A percentile compares a stretch with the other conserved stretches of the same genome.
phyloP scores from a whole-genome alignment of 2,888 invertebrate genomes.

The Troides oblongomaculatus region DNA sequence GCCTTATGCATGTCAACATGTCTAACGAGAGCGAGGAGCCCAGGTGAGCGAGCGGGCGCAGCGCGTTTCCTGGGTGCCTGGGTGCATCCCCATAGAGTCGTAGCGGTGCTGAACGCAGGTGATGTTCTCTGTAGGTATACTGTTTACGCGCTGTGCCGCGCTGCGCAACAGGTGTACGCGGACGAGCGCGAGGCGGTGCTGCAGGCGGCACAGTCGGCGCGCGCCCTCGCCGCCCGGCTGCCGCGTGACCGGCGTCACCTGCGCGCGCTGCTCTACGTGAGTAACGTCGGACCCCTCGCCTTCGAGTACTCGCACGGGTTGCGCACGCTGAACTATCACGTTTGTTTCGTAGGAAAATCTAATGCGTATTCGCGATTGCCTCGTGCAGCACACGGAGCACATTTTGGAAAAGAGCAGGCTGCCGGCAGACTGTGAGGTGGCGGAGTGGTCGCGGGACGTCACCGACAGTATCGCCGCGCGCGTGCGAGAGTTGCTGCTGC shows the following conservation, averaged over 20 bases:
- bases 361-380: slow-evolving; percentile 60
- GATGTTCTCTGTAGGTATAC: slow-evolving; percentile 42
- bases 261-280: slow-evolving; percentile 33
- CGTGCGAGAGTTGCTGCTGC: slow-evolving; percentile 81
- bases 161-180: slow-evolving; percentile 89
- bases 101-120: too few relatives aligned
- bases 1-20: slow-evolving; percentile 64
- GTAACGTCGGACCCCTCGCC: background rate
- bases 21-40: slow-evolving; percentile 49
- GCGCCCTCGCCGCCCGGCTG: slow-evolving; percentile 79
- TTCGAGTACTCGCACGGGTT: too few relatives aligned
- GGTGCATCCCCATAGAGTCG: background rate
- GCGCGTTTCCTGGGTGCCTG: background rate
- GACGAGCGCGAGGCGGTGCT: slow-evolving; percentile 88
- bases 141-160: slow-evolving; percentile 83
- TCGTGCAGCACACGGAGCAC: slow-evolving; percentile 51
- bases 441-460: slow-evolving; percentile 43
- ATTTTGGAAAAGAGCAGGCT: slow-evolving; percentile 51
- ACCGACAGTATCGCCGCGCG: slow-evolving; percentile 52
- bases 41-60: slow-evolving; percentile 40
- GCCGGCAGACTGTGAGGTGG: slow-evolving; percentile 21
- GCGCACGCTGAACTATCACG: too few relatives aligned
- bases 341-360: slow-evolving; percentile 50
- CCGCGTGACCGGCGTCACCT: slow-evolving; percentile 34
- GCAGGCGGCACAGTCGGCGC: slow-evolving; percentile 90